Evolutionary conservation across 2,797 vertebrate genomes (phyloP), one percentile per base, ranked within the genome.

Genomic region (Neopelma chrysocephalum): DNA sequence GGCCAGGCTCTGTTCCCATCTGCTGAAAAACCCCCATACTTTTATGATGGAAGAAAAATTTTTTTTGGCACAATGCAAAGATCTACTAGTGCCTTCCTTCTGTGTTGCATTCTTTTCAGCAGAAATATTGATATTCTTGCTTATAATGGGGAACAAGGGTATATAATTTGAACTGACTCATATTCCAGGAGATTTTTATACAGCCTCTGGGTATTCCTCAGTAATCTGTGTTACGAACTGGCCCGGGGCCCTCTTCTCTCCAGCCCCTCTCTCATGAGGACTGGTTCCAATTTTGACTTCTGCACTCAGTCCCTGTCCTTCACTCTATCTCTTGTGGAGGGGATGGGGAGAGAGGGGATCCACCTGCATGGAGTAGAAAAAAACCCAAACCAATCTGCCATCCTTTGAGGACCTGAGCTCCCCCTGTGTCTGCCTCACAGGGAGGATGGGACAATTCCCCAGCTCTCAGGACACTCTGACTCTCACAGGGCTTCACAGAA

Each of bases 361-460:
- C 42, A 51, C 12, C 7, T 45, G 11, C 14, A 40, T 10, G 15
- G 29, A 76, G 25, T 3, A 12, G 12, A 11, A 65, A 70, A 70
- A 22, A 14, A 8, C 2, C 1, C 20, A 22, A 26, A n/a, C 23
- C 21, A n/a, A 4, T 57, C 23, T 56, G 42, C 36, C 21, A 38
- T 38, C 11, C 15, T 20, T 5, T 38, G 54, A 64, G 36, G 29
- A 68, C 17, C 12, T 51, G 27, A 79, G 12, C 5, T 64, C 23
- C 22, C 16, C 4, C 11, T 11, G 0, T 53, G 34, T 18, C 40
- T 64, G 18, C 25, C 40, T 71, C 12, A 6, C 31, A 65, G 20
- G 3, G 1, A n/a, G 45, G 20, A 51, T 4, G 2, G 20, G 29
- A 21, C 15, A 20, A 36, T 42, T 50, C 22, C 22, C 3, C 2